Base-by-base conservation (phyloP, 2,797 vertebrate genomes). In the Hydrocynus forskahlii region DNA sequence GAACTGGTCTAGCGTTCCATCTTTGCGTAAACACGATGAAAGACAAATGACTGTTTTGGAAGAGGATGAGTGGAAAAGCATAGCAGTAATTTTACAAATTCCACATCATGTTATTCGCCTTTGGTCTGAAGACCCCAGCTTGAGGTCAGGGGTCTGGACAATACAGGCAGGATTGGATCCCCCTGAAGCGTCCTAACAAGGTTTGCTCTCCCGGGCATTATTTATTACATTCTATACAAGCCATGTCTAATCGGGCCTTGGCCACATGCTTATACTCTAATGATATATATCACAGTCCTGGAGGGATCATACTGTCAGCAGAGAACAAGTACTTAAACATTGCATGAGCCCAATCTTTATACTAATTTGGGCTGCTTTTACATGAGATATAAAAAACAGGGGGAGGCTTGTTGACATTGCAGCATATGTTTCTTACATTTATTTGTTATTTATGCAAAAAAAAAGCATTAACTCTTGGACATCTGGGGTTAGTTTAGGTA, bases 31-130 rank as follows among this genome's bases (percentile, higher is more conserved):
- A 76, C 64, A 23, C 66, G 52, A 25, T 40, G 43, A 78, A 77
- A 43, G 78, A 67, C 43, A 73, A 81, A 81, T 77, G 25, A 54
- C 52, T 57, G 68, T 68, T 85, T 85, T 82, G 72, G 50, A 43
- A 35, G 25, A 48, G 54, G 38, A 35, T 55, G 35, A 73, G 60
- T 66, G 40, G 43, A 79, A 76, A 76, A 38, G 17, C 59, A 50
- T 25, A 72, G 57, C 23, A 59, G 72, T 80, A 54, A 68, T 60
- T 67, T 60, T 40, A 50, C 50, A 40, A 62, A 79, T 79, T 82
- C 70, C 38, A 81, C 23, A 13, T 50, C n/a, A 25, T 45, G 16
- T 1, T 5, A 67, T 78, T 57, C 45, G 52, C 4, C 57, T 83
- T 38, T 35, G 55, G 45, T 29, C 67, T 79, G 23, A 17, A 67